Base-by-base conservation (phyloP, 2,797 vertebrate species). In the Xerus rutilus region DNA sequence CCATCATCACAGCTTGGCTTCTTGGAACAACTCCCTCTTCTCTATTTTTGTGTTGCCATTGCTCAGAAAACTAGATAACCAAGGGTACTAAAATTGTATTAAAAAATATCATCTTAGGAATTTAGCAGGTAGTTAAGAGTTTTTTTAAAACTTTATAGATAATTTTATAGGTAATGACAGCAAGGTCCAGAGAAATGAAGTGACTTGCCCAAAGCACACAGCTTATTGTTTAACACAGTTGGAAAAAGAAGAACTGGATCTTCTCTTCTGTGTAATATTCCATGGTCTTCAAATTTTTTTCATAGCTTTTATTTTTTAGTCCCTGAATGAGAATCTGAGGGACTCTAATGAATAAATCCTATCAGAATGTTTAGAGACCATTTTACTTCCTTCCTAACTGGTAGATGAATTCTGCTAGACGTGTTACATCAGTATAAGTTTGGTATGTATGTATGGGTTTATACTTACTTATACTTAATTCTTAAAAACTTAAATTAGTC, bases 351-450 rank as follows among this genome's bases (percentile, higher is more conserved):
- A 87, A 17, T 92, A 83, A 96, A 90, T 13, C 25, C 28, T 52
- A n/a, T 81, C 13, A n/a, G 86, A 86, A 76, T 67, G 57, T 70
- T 83, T 81, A 91, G 54, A 85, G 54, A 82, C 35, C 21, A 85
- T 93, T 76, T 83, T 78, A 25, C n/a, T 72, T 73, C 7, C 13
- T 96, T 95, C 62, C 43, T 93, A 47, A 72, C 54, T 94, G 67
- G 79, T 87, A 77, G 32, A 84, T 64, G 49, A 94, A 82, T 95
- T 82, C 89, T 93, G 30, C 14, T 21, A 94, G 35, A 81, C 39
- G 39, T 70, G 17, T 64, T 79, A 79, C 54, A 78, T 77, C 74
- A 74, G 6, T 13, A 74, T 93, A 47, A 86, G 12, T 94, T 93
- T 93, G 45, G 17, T 67, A 86, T 90, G 8, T 45, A 20, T 85